Base-by-base conservation (phyloP, 2,888 invertebrate genomes). In the Caradrina clavipalpis region DNA sequence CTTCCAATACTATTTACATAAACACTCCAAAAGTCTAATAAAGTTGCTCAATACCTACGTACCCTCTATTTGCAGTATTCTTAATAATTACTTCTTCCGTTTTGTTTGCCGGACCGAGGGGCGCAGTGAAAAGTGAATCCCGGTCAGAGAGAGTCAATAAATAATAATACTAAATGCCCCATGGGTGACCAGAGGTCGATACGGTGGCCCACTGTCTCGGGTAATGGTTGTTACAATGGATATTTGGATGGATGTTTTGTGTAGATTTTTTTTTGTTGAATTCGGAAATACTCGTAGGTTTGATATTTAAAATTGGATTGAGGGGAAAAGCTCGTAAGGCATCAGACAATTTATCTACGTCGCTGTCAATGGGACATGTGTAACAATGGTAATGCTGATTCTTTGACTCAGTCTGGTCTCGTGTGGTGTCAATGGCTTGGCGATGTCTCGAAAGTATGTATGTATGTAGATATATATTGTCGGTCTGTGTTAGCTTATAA, bases 81-180 rank as follows among this genome's bases (percentile, higher is more conserved):
- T 95, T 94, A 95, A 95, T 95, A 94, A 95, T 95, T 95, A 95
- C 94, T 93, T 95, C 91, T 94, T 94, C 93, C 93, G 93, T 92
- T 95, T 94, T 95, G 93, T 95, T 95, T 95, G 92, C 22, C 62
- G 71, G 73, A 60, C 71, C 77, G 89, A 90, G 89, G 93, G 93
- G 91, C 74, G 87, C 83, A 88, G 88, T 92, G 94, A 92, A 94
- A 92, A 92, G 92, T 91, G 93, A 93, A 91, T 88, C 87, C 90
- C 88, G 92, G 86, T 88, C 87, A 86, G 83, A 81, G 88, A 86
- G 88, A 92, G 93, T 93, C 94, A 93, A 95, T 95, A 96, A 95
- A 95, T 95, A 95, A 95, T 96, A 95, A 94, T 93, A 91, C 91
- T 91, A 92, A 94, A 93, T 92, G 93, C 89, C 92, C 91, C 88